Percentiles rank a stretch among this genome's conserved stretches.
Evolutionary conservation across 2,888 invertebrate genomes (phyloP).

Genomic region (Oscheius sp.): DNA sequence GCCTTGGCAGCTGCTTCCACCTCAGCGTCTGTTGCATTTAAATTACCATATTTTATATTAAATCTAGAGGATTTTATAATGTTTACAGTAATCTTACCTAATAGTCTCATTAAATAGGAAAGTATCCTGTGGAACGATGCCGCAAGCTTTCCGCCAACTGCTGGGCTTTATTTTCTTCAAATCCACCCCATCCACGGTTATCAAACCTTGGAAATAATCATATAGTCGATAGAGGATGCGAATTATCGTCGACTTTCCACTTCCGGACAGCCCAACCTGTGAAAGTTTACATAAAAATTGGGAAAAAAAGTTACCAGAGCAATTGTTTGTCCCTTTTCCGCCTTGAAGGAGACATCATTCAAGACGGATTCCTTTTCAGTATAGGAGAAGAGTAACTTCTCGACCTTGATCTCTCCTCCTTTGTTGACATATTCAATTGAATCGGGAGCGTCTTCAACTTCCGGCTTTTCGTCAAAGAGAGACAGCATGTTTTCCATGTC

Average conservation of each 20-base stretch:
- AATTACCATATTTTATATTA: conserved; percentile 91
- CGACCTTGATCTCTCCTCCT: conserved; percentile 84
- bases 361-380: conserved; percentile 79
- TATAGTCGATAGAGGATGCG: conserved; percentile 76
- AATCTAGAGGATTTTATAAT: conserved; percentile 78
- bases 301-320: conserved; percentile 75
- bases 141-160: conserved; percentile 75
- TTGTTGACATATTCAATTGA: conserved; percentile 82
- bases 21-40: conserved; percentile 84
- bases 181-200: conserved; percentile 62
- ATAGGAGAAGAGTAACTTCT: conserved; percentile 90
- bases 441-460: conserved; percentile 81
- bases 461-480: conserved; percentile 77
- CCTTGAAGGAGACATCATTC: conserved; percentile 74
- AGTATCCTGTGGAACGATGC: conserved; percentile 77
- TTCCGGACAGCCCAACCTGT: conserved; percentile 75
- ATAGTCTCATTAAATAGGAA: conserved; percentile 73
- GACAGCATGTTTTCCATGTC: conserved; percentile 99
- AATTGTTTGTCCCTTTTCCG: conserved; percentile 86
- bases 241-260: conserved; percentile 77
- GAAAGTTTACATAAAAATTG: no score
- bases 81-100: conserved; percentile 37
- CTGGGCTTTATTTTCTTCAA: conserved; percentile 71
- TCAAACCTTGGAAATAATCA: conserved; percentile 73
- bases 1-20: conserved; percentile 88